Evolutionary conservation across 2,888 invertebrate genomes (phyloP), one percentile per base, ranked within the genome.

Genomic region (Polyploca ridens): DNA sequence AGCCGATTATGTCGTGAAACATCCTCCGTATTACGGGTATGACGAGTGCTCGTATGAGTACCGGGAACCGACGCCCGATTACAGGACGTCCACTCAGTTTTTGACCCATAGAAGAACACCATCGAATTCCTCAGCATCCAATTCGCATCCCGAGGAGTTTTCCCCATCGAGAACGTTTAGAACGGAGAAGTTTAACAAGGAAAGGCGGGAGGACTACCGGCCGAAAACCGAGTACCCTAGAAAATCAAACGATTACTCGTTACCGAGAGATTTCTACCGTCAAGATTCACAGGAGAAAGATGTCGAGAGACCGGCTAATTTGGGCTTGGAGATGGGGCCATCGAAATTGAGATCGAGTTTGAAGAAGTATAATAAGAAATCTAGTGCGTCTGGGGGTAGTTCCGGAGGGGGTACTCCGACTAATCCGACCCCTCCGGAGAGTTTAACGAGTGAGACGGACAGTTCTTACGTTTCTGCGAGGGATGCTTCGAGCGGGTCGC

Each of bases 391-490:
- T 5, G 95, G 95, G 11, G 95, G 94, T 4, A 95, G 95, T 69
- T 96, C 96, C 0, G 96, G 96, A 0, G 96, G 96, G 0, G 95
- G 95, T 16, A 97, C 97, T 0, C 97, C 97, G 19, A 97, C 97
- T 0, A 97, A 97, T 86, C 97, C 97, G 1, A 97, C 98, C 7
- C 98, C 98, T 0, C 97, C 98, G 0, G 98, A 98, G 78, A 97
- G 97, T 72, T 83, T 97, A 67, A 96, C 97, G 0, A 97, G 97
- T 79, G 98, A 98, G 77, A 92, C 93, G 33, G 98, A 98, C 82
- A 97, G 97, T 80, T 97, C 97, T 58, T 98, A 98, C 87, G 96
- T 97, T 74, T 98, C 98, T 10, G 98, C 98, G 19, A 95, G 97
- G 79, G 97, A 97, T 79, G 96, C 95, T 0, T 95, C 96, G 14